These are phyloP conservation scores for Mesoligia furuncula DNA, from an alignment of 2,888 invertebrate genomes.

Conservation along the genomic window DNA sequence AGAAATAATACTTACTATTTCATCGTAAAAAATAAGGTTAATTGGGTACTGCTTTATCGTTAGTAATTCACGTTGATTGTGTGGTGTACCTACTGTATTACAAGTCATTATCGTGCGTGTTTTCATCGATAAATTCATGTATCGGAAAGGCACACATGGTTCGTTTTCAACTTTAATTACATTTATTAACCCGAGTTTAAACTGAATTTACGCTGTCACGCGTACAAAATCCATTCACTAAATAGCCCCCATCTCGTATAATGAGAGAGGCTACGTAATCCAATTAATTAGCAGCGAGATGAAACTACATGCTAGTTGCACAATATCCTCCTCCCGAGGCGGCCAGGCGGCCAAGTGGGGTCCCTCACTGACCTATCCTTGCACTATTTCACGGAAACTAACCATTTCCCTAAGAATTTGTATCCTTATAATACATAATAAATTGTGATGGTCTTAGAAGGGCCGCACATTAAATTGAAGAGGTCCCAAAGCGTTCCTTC, in stretches of 20 bases:
- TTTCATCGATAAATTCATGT: slow-evolving; percentile 41
- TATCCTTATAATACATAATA: slow-evolving; percentile 67
- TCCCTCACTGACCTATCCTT: slow-evolving; percentile 57
- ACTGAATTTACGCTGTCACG: slow-evolving; percentile 80
- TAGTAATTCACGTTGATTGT: slow-evolving; percentile 13
- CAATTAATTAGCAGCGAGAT: slow-evolving; percentile 85
- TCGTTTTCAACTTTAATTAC: slow-evolving; percentile 74
- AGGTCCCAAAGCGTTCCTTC: slow-evolving; percentile 43
- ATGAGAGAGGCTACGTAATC: slow-evolving; percentile 84
- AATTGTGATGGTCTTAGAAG: slow-evolving; percentile 65
- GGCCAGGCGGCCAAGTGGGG: slow-evolving; percentile 24
- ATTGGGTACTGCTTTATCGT: neutral
- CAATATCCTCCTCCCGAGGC: slow-evolving; percentile 65
- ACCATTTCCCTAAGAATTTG: slow-evolving; percentile 68
- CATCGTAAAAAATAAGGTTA: slow-evolving; percentile 40
- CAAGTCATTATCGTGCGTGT: slow-evolving; percentile 20
- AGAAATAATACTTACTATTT: slow-evolving; percentile 67
- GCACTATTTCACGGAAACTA: slow-evolving; percentile 67
- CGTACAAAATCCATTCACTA: slow-evolving; percentile 84
- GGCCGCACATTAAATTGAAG: slow-evolving; percentile 62
- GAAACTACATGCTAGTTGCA: slow-evolving; percentile 80
- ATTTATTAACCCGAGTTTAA: slow-evolving; percentile 78
- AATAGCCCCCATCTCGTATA: slow-evolving; percentile 84
- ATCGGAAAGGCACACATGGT: slow-evolving; percentile 48
- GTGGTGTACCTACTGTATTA: neutral